Base-by-base conservation (phyloP, 2,888 invertebrate genomes). In the Apodemia duryi region DNA sequence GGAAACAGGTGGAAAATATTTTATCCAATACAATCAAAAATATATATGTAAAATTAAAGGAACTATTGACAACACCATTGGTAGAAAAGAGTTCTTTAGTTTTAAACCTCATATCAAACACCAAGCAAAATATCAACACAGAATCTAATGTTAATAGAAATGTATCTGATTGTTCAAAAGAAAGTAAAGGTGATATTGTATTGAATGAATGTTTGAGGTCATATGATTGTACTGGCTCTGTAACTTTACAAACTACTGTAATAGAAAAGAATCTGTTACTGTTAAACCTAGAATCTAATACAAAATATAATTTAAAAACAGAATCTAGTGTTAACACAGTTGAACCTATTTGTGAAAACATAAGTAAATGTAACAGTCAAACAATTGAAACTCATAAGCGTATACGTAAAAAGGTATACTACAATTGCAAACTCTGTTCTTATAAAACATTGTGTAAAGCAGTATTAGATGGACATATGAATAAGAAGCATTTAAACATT, bases 381-480 rank as follows among this genome's bases (percentile, higher is more conserved):
- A 10, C 10, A 13, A 41, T 13, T 21, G 78, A 70, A 68, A 70
- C 41, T 43, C 66, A 68, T 61, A 65, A 68, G 60, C 62, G 68
- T n/a, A 72, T 73, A 65, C 66, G 71, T 5, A 72, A 60, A 6
- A 70, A 67, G 29, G 73, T 69, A 51, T 72, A 72, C 49, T 74
- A 80, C 46, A 68, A 65, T 13, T 86, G 86, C 65, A 70, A 71
- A 52, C 41, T 70, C 4, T 87, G 86, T 71, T 64, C 71, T 2
- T 86, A 83, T 62, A 73, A 66, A 64, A 81, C 78, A 32, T 28
- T 76, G 0, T 80, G 78, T 69, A 85, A 82, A 67, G 69, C 69
- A 6, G 79, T 79, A 10, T 68, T 86, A 9, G 76, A 84, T 65
- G 84, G 82, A 0, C 87, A 87, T 67, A 77, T 77, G 1, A 85